These are phyloP conservation scores for Egretta garzetta DNA, from an alignment of 2,113 vertebrate genomes.

Conservation along the genomic window DNA sequence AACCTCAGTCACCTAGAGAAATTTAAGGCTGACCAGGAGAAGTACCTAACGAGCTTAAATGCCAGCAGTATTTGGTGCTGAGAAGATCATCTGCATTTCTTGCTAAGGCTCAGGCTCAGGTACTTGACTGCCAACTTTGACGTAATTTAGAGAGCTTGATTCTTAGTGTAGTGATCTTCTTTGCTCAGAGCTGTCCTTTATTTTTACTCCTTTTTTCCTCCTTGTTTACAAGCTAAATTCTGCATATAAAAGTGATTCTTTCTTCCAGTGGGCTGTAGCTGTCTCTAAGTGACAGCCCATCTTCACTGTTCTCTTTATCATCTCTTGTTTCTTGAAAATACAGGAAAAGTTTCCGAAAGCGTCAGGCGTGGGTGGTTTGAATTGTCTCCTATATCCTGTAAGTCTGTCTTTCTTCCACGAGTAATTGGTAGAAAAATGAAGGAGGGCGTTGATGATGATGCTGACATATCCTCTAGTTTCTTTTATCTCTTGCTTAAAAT, in stretches of 20 bases:
- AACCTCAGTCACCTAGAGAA: neutral
- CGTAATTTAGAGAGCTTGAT: neutral
- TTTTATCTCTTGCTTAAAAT: neutral
- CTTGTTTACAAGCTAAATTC: constrained; percentile 25
- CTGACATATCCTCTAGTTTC: neutral
- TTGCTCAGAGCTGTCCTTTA: neutral
- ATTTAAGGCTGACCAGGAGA: neutral
- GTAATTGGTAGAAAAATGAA: neutral
- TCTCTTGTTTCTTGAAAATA: neutral
- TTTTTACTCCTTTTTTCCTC: neutral
- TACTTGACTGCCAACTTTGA: neutral
- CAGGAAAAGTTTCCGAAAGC: neutral
- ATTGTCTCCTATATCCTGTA: neutral
- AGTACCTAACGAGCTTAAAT: neutral
- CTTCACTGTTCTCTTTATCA: neutral
- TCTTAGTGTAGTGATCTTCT: neutral
- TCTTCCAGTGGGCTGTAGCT: neutral
- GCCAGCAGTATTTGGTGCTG: neutral
- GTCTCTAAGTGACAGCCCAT: neutral
- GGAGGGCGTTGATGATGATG: neutral
- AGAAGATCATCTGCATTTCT: neutral
- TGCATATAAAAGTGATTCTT: neutral
- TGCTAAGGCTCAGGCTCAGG: neutral
- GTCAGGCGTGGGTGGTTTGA: neutral
- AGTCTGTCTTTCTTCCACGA: neutral